phyloP scores from a whole-genome alignment of 2,113 vertebrate species.

The Cyprinus carpio region DNA sequence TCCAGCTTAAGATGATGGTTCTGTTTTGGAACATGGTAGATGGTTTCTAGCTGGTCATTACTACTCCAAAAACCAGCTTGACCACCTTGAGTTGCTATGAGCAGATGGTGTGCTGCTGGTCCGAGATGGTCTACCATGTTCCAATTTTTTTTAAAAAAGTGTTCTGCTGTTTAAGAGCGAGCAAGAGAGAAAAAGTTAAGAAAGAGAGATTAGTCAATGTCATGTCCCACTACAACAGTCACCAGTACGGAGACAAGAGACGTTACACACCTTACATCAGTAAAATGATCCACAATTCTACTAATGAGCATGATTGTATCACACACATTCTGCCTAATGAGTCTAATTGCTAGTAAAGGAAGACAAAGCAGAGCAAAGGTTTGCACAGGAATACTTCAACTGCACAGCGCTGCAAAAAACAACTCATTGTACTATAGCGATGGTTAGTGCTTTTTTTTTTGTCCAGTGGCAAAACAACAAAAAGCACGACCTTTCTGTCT shows the following conservation, averaged over 20 bases:
- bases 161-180: neutral
- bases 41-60: neutral
- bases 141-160: neutral
- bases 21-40: neutral
- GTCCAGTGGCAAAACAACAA: neutral
- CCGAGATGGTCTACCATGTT: neutral
- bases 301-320: slow-evolving; percentile 41
- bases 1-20: neutral
- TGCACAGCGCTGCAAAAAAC: slow-evolving; percentile 12
- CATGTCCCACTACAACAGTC: neutral
- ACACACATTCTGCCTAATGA: slow-evolving; percentile 28
- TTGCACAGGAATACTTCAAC: neutral
- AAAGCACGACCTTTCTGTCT: slow-evolving; percentile 57
- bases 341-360: slow-evolving; percentile 30
- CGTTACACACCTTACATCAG: slow-evolving; percentile 16
- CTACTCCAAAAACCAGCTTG: neutral
- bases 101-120: neutral
- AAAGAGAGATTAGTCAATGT: neutral
- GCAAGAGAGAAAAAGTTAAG: neutral
- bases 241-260: neutral
- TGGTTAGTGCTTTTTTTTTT: neutral
- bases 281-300: neutral
- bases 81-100: neutral
- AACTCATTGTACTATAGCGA: neutral
- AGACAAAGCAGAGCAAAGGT: slow-evolving; percentile 12